These are phyloP conservation scores for Phylloscopus collybita DNA, from an alignment of 2,797 vertebrate species.

Conservation along the genomic window DNA sequence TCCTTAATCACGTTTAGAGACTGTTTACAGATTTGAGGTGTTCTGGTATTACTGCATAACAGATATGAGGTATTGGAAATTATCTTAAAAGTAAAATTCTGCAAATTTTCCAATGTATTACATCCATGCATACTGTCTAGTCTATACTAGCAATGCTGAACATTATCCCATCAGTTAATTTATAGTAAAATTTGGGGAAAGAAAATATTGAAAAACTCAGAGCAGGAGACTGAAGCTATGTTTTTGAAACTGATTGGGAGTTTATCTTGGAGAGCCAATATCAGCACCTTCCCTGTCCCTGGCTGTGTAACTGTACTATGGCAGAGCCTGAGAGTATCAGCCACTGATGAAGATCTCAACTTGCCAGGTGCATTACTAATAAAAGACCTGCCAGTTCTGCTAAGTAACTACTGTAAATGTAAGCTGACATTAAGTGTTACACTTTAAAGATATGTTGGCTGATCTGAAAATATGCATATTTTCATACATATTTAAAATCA, in stretches of 20 bases:
- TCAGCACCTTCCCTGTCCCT: not conserved
- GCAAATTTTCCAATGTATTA: not conserved
- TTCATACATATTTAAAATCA: conserved; percentile 40
- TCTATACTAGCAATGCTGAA: not conserved
- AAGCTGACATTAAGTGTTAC: not conserved
- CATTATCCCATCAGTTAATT: not conserved
- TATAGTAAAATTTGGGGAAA: not conserved
- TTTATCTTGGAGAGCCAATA: not conserved
- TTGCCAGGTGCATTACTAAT: not conserved
- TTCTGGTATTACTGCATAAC: not conserved
- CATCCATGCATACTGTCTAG: not conserved
- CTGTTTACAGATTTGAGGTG: not conserved
- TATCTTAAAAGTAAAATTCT: not conserved
- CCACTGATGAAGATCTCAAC: not conserved
- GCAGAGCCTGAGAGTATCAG: not conserved
- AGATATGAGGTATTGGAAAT: not conserved
- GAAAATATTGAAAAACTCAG: not conserved
- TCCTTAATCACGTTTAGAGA: not conserved
- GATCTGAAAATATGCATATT: not conserved
- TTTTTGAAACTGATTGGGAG: not conserved
- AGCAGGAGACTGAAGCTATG: not conserved
- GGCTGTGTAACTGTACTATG: not conserved
- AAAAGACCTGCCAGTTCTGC: not conserved
- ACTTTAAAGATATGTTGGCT: not conserved
- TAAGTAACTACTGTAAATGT: not conserved